Evolutionary conservation across 2,797 vertebrate genomes (phyloP).

Genomic region (Xiphophorus birchmanni): DNA sequence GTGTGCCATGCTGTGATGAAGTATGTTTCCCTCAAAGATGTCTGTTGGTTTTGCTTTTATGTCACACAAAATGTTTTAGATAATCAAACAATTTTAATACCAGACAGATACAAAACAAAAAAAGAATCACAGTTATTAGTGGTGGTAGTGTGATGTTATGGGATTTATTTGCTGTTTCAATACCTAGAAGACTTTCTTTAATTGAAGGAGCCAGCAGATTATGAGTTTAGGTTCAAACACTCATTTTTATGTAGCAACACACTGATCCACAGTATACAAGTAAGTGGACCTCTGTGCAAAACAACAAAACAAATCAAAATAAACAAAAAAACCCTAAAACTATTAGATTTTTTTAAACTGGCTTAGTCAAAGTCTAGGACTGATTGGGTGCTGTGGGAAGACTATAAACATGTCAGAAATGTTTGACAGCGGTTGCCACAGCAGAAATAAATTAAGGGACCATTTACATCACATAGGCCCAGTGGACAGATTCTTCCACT

Average conservation of each 20-base stretch:
- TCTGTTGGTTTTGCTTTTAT: not conserved
- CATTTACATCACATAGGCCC: not conserved
- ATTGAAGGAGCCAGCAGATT: not conserved
- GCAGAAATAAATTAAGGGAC: not conserved
- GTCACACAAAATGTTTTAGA: not conserved
- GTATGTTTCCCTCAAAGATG: not conserved
- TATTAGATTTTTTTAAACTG: not conserved
- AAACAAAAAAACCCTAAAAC: no score
- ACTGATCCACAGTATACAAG: not conserved
- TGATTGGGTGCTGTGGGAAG: not conserved
- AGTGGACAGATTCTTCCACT: not conserved
- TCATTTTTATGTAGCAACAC: not conserved
- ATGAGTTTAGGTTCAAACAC: not conserved
- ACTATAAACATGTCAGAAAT: not conserved
- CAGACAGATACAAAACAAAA: not conserved
- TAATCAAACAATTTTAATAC: not conserved
- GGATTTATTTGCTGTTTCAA: not conserved
- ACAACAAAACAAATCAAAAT: not conserved
- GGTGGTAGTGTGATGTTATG: not conserved
- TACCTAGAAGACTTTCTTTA: not conserved
- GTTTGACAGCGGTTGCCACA: not conserved
- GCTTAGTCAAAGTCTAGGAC: not conserved
- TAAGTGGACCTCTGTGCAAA: not conserved
- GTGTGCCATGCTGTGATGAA: conserved; percentile 6
- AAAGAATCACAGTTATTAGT: not conserved